Base-by-base conservation (phyloP, 2,113 vertebrate genomes). In the Phyllostomus discolor region DNA sequence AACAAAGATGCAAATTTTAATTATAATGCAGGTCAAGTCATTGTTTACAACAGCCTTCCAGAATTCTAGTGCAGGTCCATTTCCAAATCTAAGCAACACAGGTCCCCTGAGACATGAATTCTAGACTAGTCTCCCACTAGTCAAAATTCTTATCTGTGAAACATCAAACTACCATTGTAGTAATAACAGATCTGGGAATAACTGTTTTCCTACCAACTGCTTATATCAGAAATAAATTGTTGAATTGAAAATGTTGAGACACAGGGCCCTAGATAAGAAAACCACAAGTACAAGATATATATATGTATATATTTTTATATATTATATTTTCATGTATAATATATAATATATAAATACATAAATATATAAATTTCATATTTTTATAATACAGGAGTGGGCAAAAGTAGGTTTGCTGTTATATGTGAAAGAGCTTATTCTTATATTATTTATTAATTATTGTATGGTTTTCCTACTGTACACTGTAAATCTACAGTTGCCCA, bases 211-310 rank as follows among this genome's bases (percentile, higher is more conserved):
- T 52, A 81, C n/a, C 57, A 93, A 80, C 86, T 97, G 92, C 46
- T 95, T 82, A 75, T 62, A 93, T 66, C 48, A 96, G 87, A 93
- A 91, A 93, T 38, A 84, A 95, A 94, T 86, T 76, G 91, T 33
- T 79, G 66, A 80, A 66, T 4, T 76, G 31, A 59, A 9, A n/a
- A 66, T 70, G 7, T 81, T 80, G 85, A 84, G 22, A 91, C 11
- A 84, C 3, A 59, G 67, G 24, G 20, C 43, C 59, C 5, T 46
- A 95, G 46, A 90, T 5, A 91, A 95, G 28, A 94, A 24, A 78
- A 85, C 78, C 62, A 82, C 14, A 90, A 82, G 33, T 72, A 43
- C 1, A 85, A 62, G 2, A 54, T 57, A 72, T 41, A 41, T 31
- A 28, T 64, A 64, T 66, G 5, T 66, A 11, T 62, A 62, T 28